A percentile compares a stretch with the other conserved stretches of the same genome.
Conservation (phyloP, 2,888 invertebrate genomes). For the Megalurothrips usitatus region DNA sequence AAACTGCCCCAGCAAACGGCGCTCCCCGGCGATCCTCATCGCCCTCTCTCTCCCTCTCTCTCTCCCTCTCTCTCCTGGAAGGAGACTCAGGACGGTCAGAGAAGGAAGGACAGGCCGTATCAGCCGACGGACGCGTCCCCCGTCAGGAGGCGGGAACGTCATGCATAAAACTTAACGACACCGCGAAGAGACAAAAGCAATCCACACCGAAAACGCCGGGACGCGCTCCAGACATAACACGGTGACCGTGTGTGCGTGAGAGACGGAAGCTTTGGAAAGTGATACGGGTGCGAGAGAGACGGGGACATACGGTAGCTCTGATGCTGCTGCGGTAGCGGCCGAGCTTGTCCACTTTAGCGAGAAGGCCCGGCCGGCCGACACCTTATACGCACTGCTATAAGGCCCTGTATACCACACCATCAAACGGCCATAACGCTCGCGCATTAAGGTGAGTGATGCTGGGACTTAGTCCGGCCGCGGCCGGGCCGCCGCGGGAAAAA, state of each 20-base stretch:
- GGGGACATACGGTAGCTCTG: background rate
- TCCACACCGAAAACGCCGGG: background rate
- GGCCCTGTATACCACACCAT: background rate
- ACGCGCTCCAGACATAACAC: background rate
- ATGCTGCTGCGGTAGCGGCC: background rate
- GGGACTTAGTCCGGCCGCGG: too few relatives aligned
- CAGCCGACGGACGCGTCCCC: too few relatives aligned
- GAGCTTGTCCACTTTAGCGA: conserved; percentile 12
- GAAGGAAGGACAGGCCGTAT: too few relatives aligned
- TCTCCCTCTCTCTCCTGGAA: too few relatives aligned
- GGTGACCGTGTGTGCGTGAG: too few relatives aligned
- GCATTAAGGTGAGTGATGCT: background rate
- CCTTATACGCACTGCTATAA: background rate
- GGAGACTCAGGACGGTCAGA: too few relatives aligned
- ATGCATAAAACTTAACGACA: conserved; percentile 12
- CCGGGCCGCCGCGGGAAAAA: too few relatives aligned
- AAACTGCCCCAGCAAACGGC: too few relatives aligned
- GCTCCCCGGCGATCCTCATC: too few relatives aligned
- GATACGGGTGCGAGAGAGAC: background rate
- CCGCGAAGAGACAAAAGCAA: conserved; percentile 16
- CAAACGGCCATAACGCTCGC: conserved; percentile 3
- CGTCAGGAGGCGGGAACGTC: background rate
- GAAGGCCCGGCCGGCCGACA: background rate
- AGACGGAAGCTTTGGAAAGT: background rate
- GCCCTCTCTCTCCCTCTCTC: too few relatives aligned